Conservation (phyloP, 2,113 vertebrate genomes). For the Pelecanus crispus region DNA sequence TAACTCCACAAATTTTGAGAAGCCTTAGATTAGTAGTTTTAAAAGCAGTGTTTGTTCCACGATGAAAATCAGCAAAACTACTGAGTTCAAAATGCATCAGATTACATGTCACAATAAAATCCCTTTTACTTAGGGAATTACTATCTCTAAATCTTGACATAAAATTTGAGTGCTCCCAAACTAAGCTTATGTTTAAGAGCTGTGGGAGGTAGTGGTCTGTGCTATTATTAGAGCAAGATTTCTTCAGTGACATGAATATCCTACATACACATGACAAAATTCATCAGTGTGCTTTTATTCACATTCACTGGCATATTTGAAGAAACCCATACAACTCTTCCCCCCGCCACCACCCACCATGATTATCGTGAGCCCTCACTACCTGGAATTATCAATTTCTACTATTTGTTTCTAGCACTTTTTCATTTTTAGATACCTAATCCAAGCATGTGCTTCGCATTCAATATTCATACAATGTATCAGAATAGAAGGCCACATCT, state of each 20-base stretch:
- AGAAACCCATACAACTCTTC: not conserved
- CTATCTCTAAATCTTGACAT: not conserved
- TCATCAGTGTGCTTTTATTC: not conserved
- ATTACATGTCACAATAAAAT: not conserved
- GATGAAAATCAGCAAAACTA: not conserved
- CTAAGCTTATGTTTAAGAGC: not conserved
- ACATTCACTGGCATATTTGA: not conserved
- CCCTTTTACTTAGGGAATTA: not conserved
- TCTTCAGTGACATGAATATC: not conserved
- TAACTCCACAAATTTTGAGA: not conserved
- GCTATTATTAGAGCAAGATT: not conserved
- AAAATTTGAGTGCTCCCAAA: not conserved
- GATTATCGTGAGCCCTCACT: not conserved
- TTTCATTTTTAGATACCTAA: not conserved
- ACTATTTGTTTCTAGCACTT: not conserved
- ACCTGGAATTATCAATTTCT: not conserved
- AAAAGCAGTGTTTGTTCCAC: not conserved
- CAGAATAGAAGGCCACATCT: not conserved
- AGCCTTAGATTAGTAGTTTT: not conserved
- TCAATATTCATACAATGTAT: not conserved
- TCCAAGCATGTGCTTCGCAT: not conserved
- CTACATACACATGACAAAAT: not conserved
- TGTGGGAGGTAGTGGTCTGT: not conserved
- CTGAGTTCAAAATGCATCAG: not conserved
- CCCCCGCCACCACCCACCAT: rapidly evolving